Conservation (phyloP, 1,140 invertebrate species). For the Leptinotarsa lineolata region DNA sequence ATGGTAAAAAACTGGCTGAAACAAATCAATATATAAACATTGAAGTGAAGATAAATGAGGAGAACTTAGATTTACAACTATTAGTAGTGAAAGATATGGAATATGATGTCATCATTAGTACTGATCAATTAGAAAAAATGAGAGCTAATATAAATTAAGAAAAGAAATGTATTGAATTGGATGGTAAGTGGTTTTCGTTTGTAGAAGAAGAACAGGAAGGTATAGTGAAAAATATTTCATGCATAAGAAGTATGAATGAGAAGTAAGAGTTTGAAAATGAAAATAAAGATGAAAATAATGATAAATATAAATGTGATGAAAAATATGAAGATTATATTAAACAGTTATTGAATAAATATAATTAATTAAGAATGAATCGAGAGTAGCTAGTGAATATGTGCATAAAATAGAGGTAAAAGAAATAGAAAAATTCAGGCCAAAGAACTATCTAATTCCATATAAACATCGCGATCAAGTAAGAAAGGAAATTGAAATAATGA, state of each 20-base stretch:
- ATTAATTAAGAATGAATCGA: no score
- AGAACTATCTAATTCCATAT: no score
- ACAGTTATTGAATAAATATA: no score
- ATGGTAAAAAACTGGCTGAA: no score
- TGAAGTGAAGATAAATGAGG: not conserved
- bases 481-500: no score
- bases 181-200: not conserved
- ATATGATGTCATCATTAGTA: not conserved
- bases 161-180: not conserved
- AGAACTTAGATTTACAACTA: not conserved
- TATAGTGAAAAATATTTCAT: not conserved
- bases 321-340: no score
- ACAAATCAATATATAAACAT: not conserved
- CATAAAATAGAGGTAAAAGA: no score
- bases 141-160: not conserved
- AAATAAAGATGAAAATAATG: not conserved
- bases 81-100: constrained; percentile 8
- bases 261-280: not conserved
- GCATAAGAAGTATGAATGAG: not conserved
- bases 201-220: not conserved
- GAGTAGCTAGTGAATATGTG: no score
- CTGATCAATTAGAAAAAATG: constrained; percentile 6
- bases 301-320: constrained; percentile 3
- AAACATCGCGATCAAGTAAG: no score
- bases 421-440: no score